These are phyloP conservation scores for Orgyia antiqua DNA, from an alignment of 2,888 invertebrate species.

Conservation along the genomic window DNA sequence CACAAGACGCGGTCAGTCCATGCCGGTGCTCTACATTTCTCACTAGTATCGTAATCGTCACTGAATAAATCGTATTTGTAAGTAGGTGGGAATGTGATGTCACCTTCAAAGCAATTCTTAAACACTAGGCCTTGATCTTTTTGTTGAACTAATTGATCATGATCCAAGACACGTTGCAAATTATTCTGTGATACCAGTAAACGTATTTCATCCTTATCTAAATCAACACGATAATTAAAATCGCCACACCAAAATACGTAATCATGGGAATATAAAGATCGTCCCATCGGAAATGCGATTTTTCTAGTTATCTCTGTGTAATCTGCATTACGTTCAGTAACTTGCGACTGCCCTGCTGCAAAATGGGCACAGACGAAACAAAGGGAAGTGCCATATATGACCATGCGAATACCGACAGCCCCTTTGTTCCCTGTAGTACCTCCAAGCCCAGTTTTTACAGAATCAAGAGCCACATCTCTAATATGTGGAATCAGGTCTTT, in stretches of 20 bases:
- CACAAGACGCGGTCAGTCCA: constrained; percentile 99
- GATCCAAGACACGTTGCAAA: constrained; percentile 85
- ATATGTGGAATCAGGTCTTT: constrained; percentile 93
- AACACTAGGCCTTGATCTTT: constrained; percentile 91
- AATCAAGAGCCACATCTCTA: constrained; percentile 95
- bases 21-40: constrained; percentile 97
- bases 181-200: constrained; percentile 87
- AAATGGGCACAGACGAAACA: constrained; percentile 99
- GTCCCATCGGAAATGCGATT: constrained; percentile 93
- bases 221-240: constrained; percentile 98
- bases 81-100: constrained; percentile 94
- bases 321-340: constrained; percentile 96
- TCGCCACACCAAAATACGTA: constrained; percentile 99
- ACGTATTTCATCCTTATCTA: constrained; percentile 96
- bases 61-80: constrained; percentile 99
- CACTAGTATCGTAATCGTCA: constrained; percentile 99
- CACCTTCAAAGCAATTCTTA: constrained; percentile 94
- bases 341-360: constrained; percentile 98
- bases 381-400: constrained; percentile 94
- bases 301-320: constrained; percentile 97
- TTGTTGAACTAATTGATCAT: constrained; percentile 93
- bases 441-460: constrained; percentile 98
- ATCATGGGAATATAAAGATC: constrained; percentile 95
- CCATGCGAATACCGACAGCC: constrained; percentile 94
- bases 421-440: constrained; percentile 99